Conservation (phyloP, 2,797 vertebrate species). For the Spinus olivaceus region DNA sequence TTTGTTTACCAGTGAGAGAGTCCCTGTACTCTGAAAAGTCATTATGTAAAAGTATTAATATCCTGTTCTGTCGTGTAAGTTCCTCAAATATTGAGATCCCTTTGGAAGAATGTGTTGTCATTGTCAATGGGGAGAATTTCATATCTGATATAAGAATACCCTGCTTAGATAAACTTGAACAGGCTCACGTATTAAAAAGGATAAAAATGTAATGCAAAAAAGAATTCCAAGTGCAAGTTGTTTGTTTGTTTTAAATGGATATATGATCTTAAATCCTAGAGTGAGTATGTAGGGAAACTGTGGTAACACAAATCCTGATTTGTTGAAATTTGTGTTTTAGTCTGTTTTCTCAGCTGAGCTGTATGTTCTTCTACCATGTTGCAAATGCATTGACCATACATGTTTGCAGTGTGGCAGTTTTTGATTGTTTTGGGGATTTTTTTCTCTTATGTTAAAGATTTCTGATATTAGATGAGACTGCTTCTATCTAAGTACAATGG, state of each 20-base stretch:
- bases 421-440: not conserved
- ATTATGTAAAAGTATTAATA: not conserved
- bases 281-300: not conserved
- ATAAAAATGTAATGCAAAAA: not conserved
- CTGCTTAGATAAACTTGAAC: not conserved
- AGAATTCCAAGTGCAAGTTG: not conserved
- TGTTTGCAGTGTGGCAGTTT: not conserved
- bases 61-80: not conserved
- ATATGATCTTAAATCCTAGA: not conserved
- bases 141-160: not conserved
- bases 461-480: not conserved
- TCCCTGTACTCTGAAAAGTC: not conserved
- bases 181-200: not conserved
- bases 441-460: not conserved
- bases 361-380: not conserved
- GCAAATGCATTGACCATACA: not conserved
- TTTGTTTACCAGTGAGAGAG: not conserved
- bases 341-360: not conserved
- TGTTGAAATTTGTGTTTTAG: not conserved
- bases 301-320: not conserved
- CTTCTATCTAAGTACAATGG: not conserved
- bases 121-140: not conserved
- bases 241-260: not conserved
- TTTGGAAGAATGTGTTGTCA: not conserved
- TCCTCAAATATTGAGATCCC: accelerated